These are phyloP conservation scores for Tragelaphus strepsiceros DNA, from an alignment of 2,113 vertebrate genomes.

Conservation along the genomic window DNA sequence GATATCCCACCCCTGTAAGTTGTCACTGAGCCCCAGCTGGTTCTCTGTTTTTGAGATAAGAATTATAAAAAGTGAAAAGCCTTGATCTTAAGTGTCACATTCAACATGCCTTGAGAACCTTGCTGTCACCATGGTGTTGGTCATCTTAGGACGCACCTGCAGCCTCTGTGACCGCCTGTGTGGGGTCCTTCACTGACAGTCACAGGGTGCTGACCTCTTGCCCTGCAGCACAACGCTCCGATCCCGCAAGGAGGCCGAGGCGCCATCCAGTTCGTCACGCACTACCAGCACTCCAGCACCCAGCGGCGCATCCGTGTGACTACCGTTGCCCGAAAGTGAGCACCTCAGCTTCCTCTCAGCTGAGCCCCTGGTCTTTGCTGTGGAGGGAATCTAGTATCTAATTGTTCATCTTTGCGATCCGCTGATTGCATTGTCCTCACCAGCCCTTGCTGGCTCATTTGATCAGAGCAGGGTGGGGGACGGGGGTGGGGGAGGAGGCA, in stretches of 20 bases:
- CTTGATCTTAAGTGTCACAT: background rate
- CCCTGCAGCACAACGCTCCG: conserved; percentile 92
- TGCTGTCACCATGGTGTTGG: background rate
- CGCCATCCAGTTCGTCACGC: conserved; percentile 94
- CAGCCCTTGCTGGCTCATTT: background rate
- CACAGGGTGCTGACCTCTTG: background rate
- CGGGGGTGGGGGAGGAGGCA: fast-evolving
- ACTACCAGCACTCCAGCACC: conserved; percentile 94
- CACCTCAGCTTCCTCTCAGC: background rate
- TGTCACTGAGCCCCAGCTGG: background rate
- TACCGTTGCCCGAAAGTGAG: conserved; percentile 96
- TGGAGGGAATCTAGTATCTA: background rate
- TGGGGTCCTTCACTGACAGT: background rate
- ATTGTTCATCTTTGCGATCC: background rate
- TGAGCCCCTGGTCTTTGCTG: background rate
- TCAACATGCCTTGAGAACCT: background rate
- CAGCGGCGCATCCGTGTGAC: conserved; percentile 94
- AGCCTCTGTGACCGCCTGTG: background rate
- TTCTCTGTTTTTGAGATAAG: background rate
- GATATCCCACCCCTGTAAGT: background rate
- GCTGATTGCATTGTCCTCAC: background rate
- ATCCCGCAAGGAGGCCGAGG: conserved; percentile 95
- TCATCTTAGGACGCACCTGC: background rate
- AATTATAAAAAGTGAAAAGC: background rate
- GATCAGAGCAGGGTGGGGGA: background rate